Evolutionary conservation across 2,113 vertebrate species (phyloP).

Genomic region (Mustela lutreola): DNA sequence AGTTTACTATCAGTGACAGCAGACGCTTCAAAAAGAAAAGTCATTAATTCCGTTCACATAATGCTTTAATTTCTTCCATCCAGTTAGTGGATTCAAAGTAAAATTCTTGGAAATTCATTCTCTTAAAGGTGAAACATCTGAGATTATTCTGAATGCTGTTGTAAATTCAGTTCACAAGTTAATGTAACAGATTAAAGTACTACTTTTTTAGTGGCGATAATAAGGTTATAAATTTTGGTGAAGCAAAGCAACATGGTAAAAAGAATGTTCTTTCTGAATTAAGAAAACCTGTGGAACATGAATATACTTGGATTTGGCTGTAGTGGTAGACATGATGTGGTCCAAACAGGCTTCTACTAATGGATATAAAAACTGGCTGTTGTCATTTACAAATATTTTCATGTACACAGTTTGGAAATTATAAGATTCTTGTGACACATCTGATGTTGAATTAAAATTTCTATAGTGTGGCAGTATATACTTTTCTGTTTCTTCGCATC

Average conservation of each 20-base stretch:
- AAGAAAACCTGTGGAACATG: neutral
- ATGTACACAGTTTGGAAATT: neutral
- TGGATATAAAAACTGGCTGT: neutral
- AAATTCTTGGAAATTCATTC: neutral
- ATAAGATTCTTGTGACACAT: neutral
- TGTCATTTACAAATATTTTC: neutral
- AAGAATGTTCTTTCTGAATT: neutral
- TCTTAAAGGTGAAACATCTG: neutral
- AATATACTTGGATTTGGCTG: neutral
- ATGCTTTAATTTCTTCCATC: neutral
- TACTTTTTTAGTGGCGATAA: neutral
- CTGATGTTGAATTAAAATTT: neutral
- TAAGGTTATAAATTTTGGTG: neutral
- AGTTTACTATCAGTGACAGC: conserved; percentile 24
- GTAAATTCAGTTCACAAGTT: neutral
- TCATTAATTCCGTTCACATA: neutral
- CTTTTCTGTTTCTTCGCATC: neutral
- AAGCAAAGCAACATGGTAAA: neutral
- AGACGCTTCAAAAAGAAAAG: neutral
- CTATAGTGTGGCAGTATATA: neutral
- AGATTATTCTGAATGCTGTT: neutral
- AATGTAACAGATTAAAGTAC: neutral
- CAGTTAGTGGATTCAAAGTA: conserved; percentile 6
- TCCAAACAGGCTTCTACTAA: neutral
- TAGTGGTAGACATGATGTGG: neutral